Percentiles rank a stretch among this genome's conserved stretches.
Conservation (phyloP, 1,140 invertebrate species). For the Achatina immaculata region DNA sequence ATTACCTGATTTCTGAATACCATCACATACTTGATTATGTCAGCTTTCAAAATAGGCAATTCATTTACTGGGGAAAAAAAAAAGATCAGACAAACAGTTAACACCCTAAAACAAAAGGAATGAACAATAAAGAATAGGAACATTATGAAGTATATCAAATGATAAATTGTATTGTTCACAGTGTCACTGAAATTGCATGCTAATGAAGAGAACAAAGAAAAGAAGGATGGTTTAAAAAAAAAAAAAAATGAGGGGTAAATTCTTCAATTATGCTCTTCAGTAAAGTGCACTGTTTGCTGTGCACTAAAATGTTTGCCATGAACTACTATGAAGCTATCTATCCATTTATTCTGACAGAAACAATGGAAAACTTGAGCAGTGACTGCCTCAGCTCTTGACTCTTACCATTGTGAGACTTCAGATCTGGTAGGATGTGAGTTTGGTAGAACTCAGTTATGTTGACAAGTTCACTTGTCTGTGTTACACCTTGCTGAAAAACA, state of each 20-base stretch:
- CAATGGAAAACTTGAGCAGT: too few species aligned
- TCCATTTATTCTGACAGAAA: too few species aligned
- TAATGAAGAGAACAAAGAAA: conserved; percentile 14
- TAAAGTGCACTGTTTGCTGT: too few species aligned
- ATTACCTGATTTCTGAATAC: conserved; percentile 86
- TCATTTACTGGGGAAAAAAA: conserved; percentile 81
- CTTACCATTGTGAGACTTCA: conserved; percentile 80
- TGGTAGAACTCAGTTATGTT: conserved; percentile 89
- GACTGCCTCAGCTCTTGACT: too few species aligned
- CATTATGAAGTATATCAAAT: too few species aligned
- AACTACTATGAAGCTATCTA: too few species aligned
- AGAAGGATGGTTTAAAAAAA: not conserved
- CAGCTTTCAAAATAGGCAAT: conserved; percentile 92
- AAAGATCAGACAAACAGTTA: too few species aligned
- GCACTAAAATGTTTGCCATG: too few species aligned
- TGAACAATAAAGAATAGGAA: too few species aligned
- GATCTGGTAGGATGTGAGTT: conserved; percentile 87
- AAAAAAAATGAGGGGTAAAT: not conserved
- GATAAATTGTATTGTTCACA: too few species aligned
- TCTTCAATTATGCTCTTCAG: not conserved
- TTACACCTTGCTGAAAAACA: conserved; percentile 82
- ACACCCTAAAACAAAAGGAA: too few species aligned
- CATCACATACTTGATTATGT: conserved; percentile 96
- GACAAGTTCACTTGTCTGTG: conserved; percentile 89
- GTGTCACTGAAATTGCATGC: too few species aligned